Evolutionary conservation across 2,888 invertebrate genomes (phyloP).

Genomic region (Cabera pusaria): DNA sequence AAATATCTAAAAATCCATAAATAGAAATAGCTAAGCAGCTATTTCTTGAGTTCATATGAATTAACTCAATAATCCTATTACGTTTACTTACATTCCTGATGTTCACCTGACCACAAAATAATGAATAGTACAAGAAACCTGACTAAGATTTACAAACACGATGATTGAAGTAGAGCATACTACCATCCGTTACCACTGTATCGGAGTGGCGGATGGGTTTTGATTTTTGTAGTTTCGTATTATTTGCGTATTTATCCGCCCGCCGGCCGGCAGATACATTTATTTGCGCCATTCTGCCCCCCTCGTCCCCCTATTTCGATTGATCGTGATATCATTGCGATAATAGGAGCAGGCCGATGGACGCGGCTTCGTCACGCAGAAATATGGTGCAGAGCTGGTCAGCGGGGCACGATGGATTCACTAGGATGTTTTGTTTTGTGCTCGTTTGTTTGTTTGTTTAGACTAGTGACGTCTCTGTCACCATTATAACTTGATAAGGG

Average conservation of each 20-base stretch:
- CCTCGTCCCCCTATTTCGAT: slow-evolving; percentile 64
- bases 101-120: too few relatives aligned
- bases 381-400: slow-evolving; percentile 59
- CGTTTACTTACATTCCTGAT: too few relatives aligned
- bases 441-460: too few relatives aligned
- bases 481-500: too few relatives aligned
- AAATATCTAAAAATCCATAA: too few relatives aligned
- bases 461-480: too few relatives aligned
- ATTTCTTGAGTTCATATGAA: too few relatives aligned
- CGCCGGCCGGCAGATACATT: slow-evolving; percentile 81
- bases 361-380: slow-evolving; percentile 67
- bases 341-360: slow-evolving; percentile 72
- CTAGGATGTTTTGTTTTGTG: too few relatives aligned
- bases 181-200: slow-evolving; percentile 43
- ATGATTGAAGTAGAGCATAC: slow-evolving; percentile 59
- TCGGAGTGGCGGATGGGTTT: slow-evolving; percentile 79
- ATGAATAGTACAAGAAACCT: too few relatives aligned
- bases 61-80: too few relatives aligned
- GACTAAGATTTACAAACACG: too few relatives aligned
- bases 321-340: slow-evolving; percentile 83
- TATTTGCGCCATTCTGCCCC: slow-evolving; percentile 74
- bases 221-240: slow-evolving; percentile 84
- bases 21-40: too few relatives aligned
- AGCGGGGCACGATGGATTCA: slow-evolving; percentile 39
- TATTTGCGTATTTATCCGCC: slow-evolving; percentile 71